These are phyloP conservation scores for Melanostoma mellinum DNA, from an alignment of 2,888 invertebrate genomes.

Conservation along the genomic window DNA sequence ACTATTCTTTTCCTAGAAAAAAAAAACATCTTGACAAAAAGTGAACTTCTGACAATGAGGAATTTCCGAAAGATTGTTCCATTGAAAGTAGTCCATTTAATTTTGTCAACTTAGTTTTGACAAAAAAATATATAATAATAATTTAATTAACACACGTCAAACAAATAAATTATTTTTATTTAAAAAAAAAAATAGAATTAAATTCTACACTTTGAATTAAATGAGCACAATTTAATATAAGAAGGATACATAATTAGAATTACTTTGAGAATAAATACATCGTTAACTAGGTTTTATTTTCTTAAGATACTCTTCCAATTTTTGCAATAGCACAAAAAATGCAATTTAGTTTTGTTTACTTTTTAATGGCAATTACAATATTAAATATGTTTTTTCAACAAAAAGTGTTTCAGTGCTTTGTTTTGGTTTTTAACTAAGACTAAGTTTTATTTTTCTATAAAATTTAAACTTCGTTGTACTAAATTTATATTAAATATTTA, in stretches of 20 bases:
- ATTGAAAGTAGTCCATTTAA: too few species aligned
- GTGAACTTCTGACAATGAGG: too few species aligned
- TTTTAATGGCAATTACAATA: slow-evolving; percentile 53
- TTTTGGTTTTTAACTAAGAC: slow-evolving; percentile 50
- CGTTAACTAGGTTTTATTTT: slow-evolving; percentile 29
- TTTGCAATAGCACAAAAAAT: slow-evolving; percentile 56
- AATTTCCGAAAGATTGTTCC: too few species aligned
- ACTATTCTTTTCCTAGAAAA: too few species aligned
- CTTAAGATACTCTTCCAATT: slow-evolving; percentile 8
- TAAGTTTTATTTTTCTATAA: slow-evolving; percentile 43
- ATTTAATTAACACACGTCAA: too few species aligned
- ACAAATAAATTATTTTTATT: too few species aligned
- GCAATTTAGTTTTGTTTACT: slow-evolving; percentile 34
- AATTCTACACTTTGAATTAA: neutral
- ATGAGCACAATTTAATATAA: neutral
- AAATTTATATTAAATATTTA: slow-evolving; percentile 38
- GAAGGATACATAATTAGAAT: neutral
- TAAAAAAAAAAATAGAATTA: too few species aligned
- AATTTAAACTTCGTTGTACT: slow-evolving; percentile 68
- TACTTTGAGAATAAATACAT: neutral
- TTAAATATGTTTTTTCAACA: slow-evolving; percentile 56
- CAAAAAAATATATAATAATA: too few species aligned
- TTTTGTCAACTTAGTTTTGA: too few species aligned
- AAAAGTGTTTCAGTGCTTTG: slow-evolving; percentile 63
- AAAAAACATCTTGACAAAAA: too few species aligned